Evolutionary conservation across 2,113 vertebrate genomes (phyloP).

Genomic region (Platysteira castanea): DNA sequence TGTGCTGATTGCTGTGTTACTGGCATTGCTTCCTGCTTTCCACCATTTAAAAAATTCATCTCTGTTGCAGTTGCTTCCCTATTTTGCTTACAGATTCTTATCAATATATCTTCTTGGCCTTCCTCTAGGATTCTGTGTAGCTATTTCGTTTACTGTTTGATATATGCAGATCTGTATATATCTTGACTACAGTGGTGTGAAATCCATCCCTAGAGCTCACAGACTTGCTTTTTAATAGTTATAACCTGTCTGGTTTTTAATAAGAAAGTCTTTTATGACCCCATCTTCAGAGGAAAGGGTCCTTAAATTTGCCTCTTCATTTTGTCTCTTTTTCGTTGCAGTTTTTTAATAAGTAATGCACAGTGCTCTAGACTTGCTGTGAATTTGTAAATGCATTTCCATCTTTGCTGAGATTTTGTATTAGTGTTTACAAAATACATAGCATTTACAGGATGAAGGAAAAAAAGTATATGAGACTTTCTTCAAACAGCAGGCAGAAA

Average conservation of each 20-base stretch:
- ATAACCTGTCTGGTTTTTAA: conserved; percentile 6
- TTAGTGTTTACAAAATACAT: background rate
- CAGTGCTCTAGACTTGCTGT: background rate
- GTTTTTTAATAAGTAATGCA: background rate
- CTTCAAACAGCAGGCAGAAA: background rate
- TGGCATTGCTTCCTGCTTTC: background rate
- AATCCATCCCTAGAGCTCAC: background rate
- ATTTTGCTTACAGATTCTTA: background rate
- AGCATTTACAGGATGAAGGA: background rate
- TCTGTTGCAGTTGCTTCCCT: background rate
- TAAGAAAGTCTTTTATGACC: conserved; percentile 35
- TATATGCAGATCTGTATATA: background rate
- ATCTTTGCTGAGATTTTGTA: background rate
- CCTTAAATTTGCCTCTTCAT: conserved; percentile 19
- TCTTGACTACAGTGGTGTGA: background rate
- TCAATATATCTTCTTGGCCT: background rate
- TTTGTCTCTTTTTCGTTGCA: background rate
- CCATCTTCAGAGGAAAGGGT: background rate
- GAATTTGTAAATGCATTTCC: background rate
- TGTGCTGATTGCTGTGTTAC: background rate
- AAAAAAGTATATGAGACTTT: background rate
- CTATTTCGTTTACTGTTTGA: background rate
- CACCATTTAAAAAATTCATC: background rate
- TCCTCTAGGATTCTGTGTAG: background rate
- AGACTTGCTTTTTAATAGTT: background rate